phyloP scores from a whole-genome alignment of 35 echinoderm and acorn worm species.

The Lytechinus pictus region DNA sequence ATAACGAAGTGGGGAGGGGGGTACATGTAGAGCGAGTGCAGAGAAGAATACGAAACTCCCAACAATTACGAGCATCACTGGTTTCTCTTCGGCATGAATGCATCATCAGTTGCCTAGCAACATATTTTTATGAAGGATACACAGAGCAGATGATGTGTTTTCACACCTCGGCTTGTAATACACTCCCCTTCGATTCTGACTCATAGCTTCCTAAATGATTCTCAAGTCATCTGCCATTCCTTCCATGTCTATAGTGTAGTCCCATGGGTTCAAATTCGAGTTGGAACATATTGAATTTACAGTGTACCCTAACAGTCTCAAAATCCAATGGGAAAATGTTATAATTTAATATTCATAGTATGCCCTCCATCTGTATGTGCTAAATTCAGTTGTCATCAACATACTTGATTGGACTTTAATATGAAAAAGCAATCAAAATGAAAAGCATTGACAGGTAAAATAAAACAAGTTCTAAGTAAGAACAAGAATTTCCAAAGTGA shows the following conservation, averaged over 20 bases:
- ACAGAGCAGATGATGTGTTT: background rate
- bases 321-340: background rate
- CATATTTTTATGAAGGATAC: background rate
- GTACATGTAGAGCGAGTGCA: background rate
- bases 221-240: background rate
- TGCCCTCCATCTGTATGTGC: background rate
- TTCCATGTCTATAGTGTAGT: background rate
- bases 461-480: too few relatives aligned
- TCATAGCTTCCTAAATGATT: conserved; percentile 5
- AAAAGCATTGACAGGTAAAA: background rate
- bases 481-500: too few relatives aligned
- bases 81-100: background rate
- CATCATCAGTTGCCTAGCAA: conserved; percentile 1
- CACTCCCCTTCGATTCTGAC: background rate
- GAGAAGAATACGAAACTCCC: background rate
- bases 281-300: conserved; percentile 6
- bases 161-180: conserved; percentile 2
- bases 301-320: background rate
- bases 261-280: background rate
- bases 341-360: background rate
- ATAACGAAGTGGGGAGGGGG: background rate
- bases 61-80: background rate
- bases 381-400: background rate
- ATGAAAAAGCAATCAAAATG: background rate
- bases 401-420: background rate